Base-by-base conservation (phyloP, 1,140 invertebrate genomes). In the Andricus grossulariae region DNA sequence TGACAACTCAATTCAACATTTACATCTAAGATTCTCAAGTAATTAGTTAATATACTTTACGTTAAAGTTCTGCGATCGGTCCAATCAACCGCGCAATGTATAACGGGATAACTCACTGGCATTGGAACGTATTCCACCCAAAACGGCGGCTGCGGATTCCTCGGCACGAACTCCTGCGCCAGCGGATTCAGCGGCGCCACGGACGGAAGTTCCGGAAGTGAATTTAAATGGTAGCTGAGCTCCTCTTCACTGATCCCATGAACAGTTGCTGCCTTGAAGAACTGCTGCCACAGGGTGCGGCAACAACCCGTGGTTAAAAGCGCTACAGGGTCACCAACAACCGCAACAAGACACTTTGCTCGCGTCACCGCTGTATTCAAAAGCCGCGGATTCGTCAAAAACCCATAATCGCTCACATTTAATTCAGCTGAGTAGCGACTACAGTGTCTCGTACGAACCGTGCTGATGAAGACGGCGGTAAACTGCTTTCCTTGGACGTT, bases 401-500 rank as follows among this genome's bases (percentile, higher is more conserved):
- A 97, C 0, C 97, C 97, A 87, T 96, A 97, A 85, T 97, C 96
- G 52, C 94, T 92, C 54, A 95, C 93, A 57, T 95, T 94, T 70
- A 88, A 91, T 18, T 89, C 81, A 13, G 88, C 88, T 10, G 87
- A 86, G 2, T 91, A 87, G 72, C 87, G 86, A 90, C 91, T 88
- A 91, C 96, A 97, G 2, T 95, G 96, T 73, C 95, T 90, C 1
- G 96, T 97, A 7, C 97, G 92, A 1, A 98, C 97, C 0, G 96
- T 97, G 21, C 96, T 97, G 51, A 98, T 91, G 81, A 98, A 96
- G 45, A 98, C 94, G 0, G 95, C 96, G 12, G 96, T 92, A 85
- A 97, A 98, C 89, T 98, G 96, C 88, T 97, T 97, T 88, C 96
- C 96, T 92, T 98, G 97, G 0, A 97, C 96, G 91, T 98, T 98